A percentile compares a stretch with the other conserved stretches of the same genome.
Evolutionary conservation across 2,797 vertebrate genomes (phyloP).

Genomic region (Artibeus jamaicensis): DNA sequence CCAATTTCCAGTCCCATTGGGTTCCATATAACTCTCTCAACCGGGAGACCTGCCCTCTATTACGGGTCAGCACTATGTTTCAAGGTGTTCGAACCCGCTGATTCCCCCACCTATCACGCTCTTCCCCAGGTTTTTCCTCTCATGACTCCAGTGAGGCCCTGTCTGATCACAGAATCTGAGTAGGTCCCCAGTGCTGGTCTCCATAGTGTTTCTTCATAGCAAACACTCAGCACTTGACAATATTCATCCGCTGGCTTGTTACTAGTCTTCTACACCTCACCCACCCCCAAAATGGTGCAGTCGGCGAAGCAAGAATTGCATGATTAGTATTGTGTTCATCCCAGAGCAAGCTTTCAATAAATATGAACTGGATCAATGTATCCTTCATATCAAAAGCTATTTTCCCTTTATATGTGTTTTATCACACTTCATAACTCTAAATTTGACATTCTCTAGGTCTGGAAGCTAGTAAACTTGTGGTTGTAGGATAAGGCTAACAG

Average conservation of each 20-base stretch:
- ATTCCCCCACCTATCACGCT: neutral
- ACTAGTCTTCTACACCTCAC: neutral
- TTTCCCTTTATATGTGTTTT: neutral
- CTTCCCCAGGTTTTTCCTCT: neutral
- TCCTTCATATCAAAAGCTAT: neutral
- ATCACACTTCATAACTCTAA: neutral
- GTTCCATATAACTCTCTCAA: neutral
- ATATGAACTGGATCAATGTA: neutral
- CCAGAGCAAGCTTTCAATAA: neutral
- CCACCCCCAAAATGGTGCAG: neutral
- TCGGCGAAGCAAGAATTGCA: neutral
- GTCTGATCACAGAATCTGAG: neutral
- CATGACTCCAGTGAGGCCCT: neutral
- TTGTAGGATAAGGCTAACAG: slow-evolving; percentile 26
- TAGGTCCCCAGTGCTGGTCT: neutral
- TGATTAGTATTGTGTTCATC: neutral
- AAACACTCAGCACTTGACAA: neutral
- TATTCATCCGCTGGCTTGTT: neutral
- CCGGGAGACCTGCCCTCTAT: neutral
- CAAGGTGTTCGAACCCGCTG: neutral
- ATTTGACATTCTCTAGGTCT: slow-evolving; percentile 43
- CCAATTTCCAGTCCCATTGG: neutral
- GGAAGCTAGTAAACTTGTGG: neutral
- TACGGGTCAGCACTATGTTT: neutral
- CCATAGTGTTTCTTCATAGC: neutral